Conservation (phyloP, 2,113 vertebrate species). For the Rhipidura dahli region DNA sequence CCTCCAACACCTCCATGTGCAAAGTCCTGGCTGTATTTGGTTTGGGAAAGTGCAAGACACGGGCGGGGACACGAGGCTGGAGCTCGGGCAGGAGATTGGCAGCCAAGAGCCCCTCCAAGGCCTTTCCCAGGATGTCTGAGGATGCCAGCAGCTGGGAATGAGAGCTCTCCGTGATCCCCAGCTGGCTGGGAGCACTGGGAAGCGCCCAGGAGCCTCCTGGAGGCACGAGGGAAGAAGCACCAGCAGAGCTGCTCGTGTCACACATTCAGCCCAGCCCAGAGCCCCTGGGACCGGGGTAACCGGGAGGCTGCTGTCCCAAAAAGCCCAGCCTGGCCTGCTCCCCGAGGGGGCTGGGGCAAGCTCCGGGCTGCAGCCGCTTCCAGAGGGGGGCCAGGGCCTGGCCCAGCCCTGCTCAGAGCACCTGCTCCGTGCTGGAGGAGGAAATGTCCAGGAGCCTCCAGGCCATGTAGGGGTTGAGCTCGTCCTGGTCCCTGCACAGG, state of each 20-base stretch:
- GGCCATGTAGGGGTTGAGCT: conserved; percentile 88
- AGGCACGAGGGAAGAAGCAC: not conserved
- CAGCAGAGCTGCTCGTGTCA: not conserved
- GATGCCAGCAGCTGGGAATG: not conserved
- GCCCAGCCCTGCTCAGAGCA: conserved; percentile 75
- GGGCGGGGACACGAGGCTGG: not conserved
- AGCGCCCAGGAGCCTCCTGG: not conserved
- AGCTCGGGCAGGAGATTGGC: fast-evolving
- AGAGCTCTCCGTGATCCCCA: not conserved
- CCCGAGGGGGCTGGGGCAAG: fast-evolving
- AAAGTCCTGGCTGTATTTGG: not conserved
- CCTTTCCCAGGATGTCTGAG: not conserved
- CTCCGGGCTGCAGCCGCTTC: not conserved
- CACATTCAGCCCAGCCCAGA: not conserved
- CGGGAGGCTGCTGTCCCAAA: not conserved
- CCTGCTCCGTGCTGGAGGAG: conserved; percentile 90
- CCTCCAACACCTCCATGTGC: not conserved
- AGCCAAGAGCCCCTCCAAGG: not conserved
- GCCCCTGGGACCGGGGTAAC: not conserved
- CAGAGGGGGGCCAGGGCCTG: not conserved
- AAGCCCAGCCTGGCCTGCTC: not conserved
- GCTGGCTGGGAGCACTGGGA: not conserved
- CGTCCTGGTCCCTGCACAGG: conserved; percentile 92
- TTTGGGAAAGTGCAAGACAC: not conserved
- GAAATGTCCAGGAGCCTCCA: conserved; percentile 96